Evolutionary conservation across 2,113 vertebrate species (phyloP).

Genomic region (Propithecus coquereli): DNA sequence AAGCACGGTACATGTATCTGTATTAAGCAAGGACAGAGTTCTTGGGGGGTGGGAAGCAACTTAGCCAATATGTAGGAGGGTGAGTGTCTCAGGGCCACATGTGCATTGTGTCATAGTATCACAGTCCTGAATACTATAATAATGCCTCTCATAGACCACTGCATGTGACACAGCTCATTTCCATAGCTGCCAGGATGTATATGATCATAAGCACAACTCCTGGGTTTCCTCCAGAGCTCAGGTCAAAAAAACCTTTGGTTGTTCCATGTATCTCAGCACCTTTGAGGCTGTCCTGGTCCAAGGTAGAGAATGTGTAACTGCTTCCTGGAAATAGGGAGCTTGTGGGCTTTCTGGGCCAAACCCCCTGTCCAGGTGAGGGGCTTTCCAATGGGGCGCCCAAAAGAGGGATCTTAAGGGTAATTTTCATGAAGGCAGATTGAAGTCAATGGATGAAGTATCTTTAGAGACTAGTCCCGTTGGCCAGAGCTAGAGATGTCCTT

Average conservation of each 20-base stretch:
- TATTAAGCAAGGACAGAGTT: not conserved
- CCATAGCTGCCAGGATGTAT: not conserved
- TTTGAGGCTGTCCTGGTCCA: not conserved
- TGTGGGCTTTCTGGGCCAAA: not conserved
- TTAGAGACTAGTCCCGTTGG: not conserved
- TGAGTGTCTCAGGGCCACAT: not conserved
- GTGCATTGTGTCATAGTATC: not conserved
- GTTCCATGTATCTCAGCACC: not conserved
- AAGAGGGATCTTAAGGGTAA: not conserved
- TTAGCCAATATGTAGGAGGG: not conserved
- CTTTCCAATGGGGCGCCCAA: not conserved
- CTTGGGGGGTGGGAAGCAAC: not conserved
- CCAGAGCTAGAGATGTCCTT: not conserved
- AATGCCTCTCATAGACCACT: not conserved
- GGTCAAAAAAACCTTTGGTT: not conserved
- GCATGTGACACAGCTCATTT: not conserved
- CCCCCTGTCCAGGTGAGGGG: not conserved
- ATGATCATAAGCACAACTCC: not conserved
- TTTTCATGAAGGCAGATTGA: not conserved
- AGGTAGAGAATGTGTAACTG: not conserved
- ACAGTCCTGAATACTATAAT: not conserved
- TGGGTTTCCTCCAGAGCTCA: not conserved
- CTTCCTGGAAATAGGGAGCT: not conserved
- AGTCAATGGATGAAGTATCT: not conserved
- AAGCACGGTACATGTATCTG: not conserved